Base-by-base conservation (phyloP, 2,888 invertebrate genomes). In the Sycophila texana region DNA sequence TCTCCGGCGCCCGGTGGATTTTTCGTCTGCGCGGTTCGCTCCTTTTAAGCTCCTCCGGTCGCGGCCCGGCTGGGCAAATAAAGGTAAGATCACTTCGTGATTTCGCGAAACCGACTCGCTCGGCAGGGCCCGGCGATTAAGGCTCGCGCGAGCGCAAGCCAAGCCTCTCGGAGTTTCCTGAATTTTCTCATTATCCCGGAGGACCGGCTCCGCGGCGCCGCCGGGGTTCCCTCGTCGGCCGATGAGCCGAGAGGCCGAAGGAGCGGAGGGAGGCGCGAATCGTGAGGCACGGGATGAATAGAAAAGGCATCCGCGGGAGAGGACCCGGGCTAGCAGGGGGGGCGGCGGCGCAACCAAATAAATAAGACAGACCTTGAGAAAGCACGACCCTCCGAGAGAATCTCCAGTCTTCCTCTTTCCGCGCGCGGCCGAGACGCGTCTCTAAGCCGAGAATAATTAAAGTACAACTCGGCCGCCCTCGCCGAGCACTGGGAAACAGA, bases 151-250 rank as follows among this genome's bases (percentile, higher is more conserved):
- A 26, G 68, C 75, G 51, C 60, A 77, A 20, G 1, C 12, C 51
- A 57, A 53, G 70, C 39, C 68, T 70, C 70, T 39, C 60, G 70
- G 84, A 82, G 82, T 83, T 85, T 85, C 84, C 84, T 85, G 84
- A 83, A 85, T 86, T 86, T 86, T 86, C 86, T 86, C 86, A 86
- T 86, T 86, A 86, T 84, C 84, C 74, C 74, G 65, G 58, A 61
- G 20, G 20, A 51, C 49, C 26, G 65, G 53, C 63, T 51, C 57
- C 7, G 61, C 53, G 18, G 39, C 51, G 55, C 16, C 12, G 13
- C 39, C 20, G 26, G 57, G 30, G 61, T 5, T 16, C 16, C 30
- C 7, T 7, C 49, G 66, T 61, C 18, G 57, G 20, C 68, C 74
- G 79, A 71, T 58, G 79, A 79, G 71, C 30, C 67, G 57, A 55